phyloP scores from a whole-genome alignment of 2,113 vertebrate genomes.

The Macrotis lagotis region DNA sequence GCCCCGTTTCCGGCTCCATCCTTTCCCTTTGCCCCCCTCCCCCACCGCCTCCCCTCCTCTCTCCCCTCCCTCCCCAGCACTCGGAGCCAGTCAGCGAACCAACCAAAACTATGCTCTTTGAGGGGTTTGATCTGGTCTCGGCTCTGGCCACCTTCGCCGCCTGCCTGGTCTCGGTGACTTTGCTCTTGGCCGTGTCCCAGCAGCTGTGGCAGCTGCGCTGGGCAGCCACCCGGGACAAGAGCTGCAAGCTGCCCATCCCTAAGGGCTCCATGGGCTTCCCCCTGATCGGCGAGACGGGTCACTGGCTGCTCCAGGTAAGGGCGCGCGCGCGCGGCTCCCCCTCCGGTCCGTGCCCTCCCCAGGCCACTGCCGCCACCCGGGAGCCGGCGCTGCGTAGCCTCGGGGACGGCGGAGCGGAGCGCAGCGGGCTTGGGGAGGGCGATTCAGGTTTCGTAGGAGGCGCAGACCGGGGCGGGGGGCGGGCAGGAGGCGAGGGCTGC shows the following conservation, averaged over 20 bases:
- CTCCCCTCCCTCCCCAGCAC: slow-evolving; percentile 76
- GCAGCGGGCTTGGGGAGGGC: not conserved
- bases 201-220: slow-evolving; percentile 98
- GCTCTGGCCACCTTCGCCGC: slow-evolving; percentile 95
- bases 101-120: slow-evolving; percentile 90
- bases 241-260: slow-evolving; percentile 96
- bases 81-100: slow-evolving; percentile 76
- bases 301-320: slow-evolving; percentile 99
- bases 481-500: not conserved
- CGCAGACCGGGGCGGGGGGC: slow-evolving; percentile 10
- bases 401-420: not conserved
- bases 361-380: not conserved
- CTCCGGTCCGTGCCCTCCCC: not conserved
- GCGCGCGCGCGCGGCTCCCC: slow-evolving; percentile 55
- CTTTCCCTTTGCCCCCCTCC: slow-evolving; percentile 59
- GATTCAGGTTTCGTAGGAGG: slow-evolving; percentile 46
- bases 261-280: slow-evolving; percentile 99
- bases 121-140: slow-evolving; percentile 94
- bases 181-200: slow-evolving; percentile 95
- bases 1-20: not conserved
- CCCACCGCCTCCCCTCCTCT: slow-evolving; percentile 68
- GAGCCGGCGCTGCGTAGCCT: not conserved
- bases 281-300: slow-evolving; percentile 97
- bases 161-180: slow-evolving; percentile 94
- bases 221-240: slow-evolving; percentile 96